Base-by-base conservation (phyloP, 2,113 vertebrate species). In the Pteronura brasiliensis region DNA sequence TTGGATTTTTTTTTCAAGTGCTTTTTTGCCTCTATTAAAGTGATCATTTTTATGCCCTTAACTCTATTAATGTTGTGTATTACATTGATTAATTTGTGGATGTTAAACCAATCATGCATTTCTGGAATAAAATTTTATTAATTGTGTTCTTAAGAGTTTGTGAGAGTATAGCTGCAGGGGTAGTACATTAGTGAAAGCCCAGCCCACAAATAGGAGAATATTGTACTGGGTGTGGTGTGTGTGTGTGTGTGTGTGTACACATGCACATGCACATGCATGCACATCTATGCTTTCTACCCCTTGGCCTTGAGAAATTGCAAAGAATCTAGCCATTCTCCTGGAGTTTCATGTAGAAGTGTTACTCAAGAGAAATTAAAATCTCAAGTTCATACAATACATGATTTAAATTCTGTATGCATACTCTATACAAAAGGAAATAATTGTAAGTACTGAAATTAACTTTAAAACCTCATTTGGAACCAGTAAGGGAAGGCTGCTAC, bases 61-160 rank as follows among this genome's bases (percentile, higher is more conserved):
- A 76, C 87, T 87, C 25, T 81, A 96, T 47, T n/a, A 82, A 57
- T 42, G 39, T 49, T n/a, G 61, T 92, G 36, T 42, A 67, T 77
- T 47, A 39, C 27, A 87, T 74, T 95, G 27, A 25, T 87, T 88
- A 74, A 93, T 47, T 74, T 94, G n/a, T 87, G 17, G 39, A 55
- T 71, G 79, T 86, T 90, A 47, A 90, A 65, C 17, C 29, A 90
- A 63, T 34, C 13, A 52, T 25, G 15, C 14, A 49, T 92, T 94
- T 79, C 65, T 87, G 20, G 23, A 52, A 91, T 91, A 91, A 88
- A 92, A 94, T 80, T 93, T 93, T 91, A 84, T 83, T 72, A 84
- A 52, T 49, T 92, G 1, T 76, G 6, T 88, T 91, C 27, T 44
- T 93, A 65, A 88, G 18, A 85, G n/a, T 14, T 55, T 31, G 34